Percentiles rank a stretch among this genome's conserved stretches.
phyloP scores from a whole-genome alignment of 2,888 invertebrate species.

The Melanotus villosus region DNA sequence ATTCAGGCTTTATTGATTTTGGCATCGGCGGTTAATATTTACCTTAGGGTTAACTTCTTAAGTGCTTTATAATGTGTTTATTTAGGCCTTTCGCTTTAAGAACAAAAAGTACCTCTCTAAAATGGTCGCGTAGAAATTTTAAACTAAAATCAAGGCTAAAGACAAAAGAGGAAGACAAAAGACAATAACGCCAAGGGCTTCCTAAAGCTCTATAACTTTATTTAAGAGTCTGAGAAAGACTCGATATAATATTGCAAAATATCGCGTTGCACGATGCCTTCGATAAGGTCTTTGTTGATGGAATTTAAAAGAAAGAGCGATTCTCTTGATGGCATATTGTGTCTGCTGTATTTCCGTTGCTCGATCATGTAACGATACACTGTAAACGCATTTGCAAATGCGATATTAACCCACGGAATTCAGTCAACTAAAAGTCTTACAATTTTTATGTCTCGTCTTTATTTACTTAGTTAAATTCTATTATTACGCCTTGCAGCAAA shows the following conservation, averaged over 20 bases:
- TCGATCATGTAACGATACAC: not conserved
- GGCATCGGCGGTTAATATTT: constrained; percentile 62
- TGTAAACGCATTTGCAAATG: not conserved
- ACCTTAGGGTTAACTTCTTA: constrained; percentile 60
- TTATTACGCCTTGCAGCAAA: too few relatives aligned
- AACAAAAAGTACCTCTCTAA: not conserved
- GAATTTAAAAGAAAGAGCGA: constrained; percentile 3
- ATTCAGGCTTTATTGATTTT: constrained; percentile 62
- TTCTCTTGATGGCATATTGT: constrained; percentile 18
- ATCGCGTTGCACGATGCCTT: constrained; percentile 28
- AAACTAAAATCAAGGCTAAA: not conserved
- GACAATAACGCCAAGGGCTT: constrained; percentile 3
- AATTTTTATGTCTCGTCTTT: too few relatives aligned
- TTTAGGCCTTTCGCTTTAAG: constrained; percentile 43
- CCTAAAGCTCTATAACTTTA: constrained; percentile 20
- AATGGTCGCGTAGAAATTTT: not conserved
- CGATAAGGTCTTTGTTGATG: constrained; percentile 15
- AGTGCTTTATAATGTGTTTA: constrained; percentile 62
- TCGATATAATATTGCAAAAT: constrained; percentile 31
- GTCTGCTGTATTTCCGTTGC: constrained; percentile 8
- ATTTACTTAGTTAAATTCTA: too few relatives aligned
- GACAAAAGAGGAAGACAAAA: not conserved
- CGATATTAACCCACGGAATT: not conserved
- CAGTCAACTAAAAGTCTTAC: too few relatives aligned
- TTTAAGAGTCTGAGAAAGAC: constrained; percentile 13